Evolutionary conservation across 2,113 vertebrate species (phyloP).

Genomic region (Bos indicus): DNA sequence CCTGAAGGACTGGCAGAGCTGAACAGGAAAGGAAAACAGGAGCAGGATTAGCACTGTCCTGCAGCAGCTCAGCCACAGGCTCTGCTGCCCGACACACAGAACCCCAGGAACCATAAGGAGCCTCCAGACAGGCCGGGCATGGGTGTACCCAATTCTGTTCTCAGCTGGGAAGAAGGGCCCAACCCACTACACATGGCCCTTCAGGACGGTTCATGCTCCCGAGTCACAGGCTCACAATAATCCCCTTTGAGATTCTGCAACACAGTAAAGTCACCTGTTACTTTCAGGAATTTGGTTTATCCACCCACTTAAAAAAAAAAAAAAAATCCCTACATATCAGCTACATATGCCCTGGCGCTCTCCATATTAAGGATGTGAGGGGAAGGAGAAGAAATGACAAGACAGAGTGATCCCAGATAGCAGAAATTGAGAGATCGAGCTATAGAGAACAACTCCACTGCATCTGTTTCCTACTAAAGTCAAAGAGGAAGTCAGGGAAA

Average conservation of each 20-base stretch:
- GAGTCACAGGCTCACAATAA: neutral
- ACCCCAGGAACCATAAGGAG: neutral
- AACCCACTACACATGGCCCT: neutral
- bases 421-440: neutral
- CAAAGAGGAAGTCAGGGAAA: neutral
- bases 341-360: neutral
- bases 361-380: neutral
- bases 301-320: neutral
- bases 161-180: neutral
- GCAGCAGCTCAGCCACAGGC: neutral
- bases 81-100: neutral
- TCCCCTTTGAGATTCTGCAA: neutral
- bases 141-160: no score
- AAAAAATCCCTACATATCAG: neutral
- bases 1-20: constrained; percentile 59
- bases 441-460: neutral
- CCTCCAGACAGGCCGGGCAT: neutral
- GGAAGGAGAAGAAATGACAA: neutral
- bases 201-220: neutral
- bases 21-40: neutral
- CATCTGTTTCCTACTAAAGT: neutral
- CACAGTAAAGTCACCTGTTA: neutral
- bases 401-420: neutral
- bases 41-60: neutral
- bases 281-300: neutral